phyloP scores from a whole-genome alignment of 1,140 invertebrate genomes.

The Paracyclopina nana region DNA sequence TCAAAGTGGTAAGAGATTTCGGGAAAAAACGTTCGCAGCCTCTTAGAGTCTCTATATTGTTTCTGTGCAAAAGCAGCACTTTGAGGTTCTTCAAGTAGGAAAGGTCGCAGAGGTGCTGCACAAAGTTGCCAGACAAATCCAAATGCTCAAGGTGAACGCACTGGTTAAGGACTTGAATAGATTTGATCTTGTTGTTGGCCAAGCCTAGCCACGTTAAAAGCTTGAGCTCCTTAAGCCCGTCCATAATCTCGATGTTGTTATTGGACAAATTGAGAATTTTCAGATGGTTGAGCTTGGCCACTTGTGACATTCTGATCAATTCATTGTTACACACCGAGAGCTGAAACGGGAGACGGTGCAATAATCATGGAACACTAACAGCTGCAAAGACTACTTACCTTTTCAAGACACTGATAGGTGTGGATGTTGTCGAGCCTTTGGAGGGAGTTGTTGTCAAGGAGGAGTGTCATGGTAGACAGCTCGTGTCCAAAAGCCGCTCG shows the following conservation, averaged over 20 bases:
- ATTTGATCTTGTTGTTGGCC: constrained; percentile 49
- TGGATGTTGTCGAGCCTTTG: constrained; percentile 14
- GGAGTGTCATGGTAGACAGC: constrained; percentile 4
- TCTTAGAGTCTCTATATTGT: constrained; percentile 54
- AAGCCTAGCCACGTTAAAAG: constrained; percentile 53
- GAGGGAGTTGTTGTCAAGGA: constrained; percentile 5
- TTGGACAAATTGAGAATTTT: constrained; percentile 59
- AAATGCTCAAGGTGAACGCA: constrained; percentile 56
- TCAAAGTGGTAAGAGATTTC: constrained; percentile 45
- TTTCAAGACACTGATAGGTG: constrained; percentile 13
- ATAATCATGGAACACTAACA: no score
- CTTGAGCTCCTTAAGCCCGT: constrained; percentile 60
- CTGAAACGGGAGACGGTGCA: constrained; percentile 41
- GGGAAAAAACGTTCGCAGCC: constrained; percentile 64
- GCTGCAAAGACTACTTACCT: constrained; percentile 6
- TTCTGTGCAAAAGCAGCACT: constrained; percentile 65
- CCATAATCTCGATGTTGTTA: constrained; percentile 67
- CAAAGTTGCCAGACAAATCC: constrained; percentile 71
- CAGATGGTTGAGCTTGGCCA: constrained; percentile 51
- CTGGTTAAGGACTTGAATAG: constrained; percentile 61
- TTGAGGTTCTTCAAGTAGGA: constrained; percentile 55
- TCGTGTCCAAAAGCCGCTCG: neutral
- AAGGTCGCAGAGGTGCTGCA: constrained; percentile 58
- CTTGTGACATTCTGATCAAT: constrained; percentile 61
- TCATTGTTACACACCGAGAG: constrained; percentile 62